These are phyloP conservation scores for Trichoplax adhaerens DNA, from an alignment of 37 sponge, comb jelly and placozoan genomes.

Conservation along the genomic window DNA sequence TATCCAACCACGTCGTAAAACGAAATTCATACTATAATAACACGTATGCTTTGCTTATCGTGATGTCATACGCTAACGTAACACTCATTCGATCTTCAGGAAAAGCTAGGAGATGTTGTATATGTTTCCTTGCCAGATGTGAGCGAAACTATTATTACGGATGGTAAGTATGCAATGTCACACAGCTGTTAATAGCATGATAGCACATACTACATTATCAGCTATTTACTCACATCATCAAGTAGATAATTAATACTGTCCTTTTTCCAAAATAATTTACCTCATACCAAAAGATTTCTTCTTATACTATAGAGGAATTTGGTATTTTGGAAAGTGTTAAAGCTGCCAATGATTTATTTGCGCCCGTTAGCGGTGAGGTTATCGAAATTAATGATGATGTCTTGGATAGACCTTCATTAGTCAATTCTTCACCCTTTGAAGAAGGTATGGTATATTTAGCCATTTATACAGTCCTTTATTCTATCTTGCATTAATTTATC, in stretches of 20 bases:
- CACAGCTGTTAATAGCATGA: background rate
- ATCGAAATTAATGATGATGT: constrained; percentile 9
- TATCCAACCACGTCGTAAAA: too few species aligned
- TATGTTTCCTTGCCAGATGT: constrained; percentile 28
- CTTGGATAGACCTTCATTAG: constrained; percentile 3
- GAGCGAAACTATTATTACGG: background rate
- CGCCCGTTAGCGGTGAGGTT: constrained; percentile 19
- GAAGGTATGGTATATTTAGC: background rate
- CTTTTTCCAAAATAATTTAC: background rate
- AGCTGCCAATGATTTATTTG: constrained; percentile 18
- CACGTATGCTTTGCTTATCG: too few species aligned
- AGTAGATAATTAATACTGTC: background rate
- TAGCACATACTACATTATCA: background rate
- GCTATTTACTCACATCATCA: background rate
- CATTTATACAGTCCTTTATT: too few species aligned
- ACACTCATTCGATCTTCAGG: too few species aligned
- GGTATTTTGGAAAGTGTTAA: constrained; percentile 23
- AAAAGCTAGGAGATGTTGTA: constrained; percentile 29
- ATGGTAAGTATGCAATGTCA: background rate
- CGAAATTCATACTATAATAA: too few species aligned
- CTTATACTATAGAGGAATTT: constrained; percentile 5
- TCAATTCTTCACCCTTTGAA: constrained; percentile 9
- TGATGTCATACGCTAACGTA: too few species aligned
- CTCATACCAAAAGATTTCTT: background rate
- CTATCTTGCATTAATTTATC: too few species aligned